Percentiles rank a stretch among this genome's conserved stretches.
Evolutionary conservation across 2,797 vertebrate genomes (phyloP).

Genomic region (Rachycentron canadum): DNA sequence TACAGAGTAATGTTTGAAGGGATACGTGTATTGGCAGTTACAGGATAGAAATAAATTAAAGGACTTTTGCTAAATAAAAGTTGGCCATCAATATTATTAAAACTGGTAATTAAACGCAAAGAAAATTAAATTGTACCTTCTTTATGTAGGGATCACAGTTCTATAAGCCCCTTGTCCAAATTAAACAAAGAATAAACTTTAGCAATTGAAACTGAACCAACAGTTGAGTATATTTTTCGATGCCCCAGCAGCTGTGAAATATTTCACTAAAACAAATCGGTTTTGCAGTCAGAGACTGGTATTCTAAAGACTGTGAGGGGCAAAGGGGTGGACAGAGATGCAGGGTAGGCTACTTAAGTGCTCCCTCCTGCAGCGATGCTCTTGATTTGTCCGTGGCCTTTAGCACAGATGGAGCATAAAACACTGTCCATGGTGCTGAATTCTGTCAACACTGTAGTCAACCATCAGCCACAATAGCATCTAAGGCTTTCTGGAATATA

Average conservation of each 20-base stretch:
- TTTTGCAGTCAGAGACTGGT: slow-evolving; percentile 36
- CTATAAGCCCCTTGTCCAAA: neutral
- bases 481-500: slow-evolving; percentile 30
- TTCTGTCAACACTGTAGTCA: slow-evolving; percentile 42
- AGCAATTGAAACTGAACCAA: neutral
- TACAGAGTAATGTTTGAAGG: neutral
- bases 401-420: slow-evolving; percentile 43
- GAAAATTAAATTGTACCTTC: neutral
- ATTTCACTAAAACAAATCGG: slow-evolving; percentile 29
- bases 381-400: slow-evolving; percentile 68
- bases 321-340: slow-evolving; percentile 36
- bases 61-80: neutral
- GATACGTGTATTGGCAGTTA: neutral
- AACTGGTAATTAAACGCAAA: neutral
- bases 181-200: neutral
- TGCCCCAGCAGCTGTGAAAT: slow-evolving; percentile 3
- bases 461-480: slow-evolving; percentile 41
- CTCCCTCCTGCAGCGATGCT: slow-evolving; percentile 59
- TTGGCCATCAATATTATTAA: neutral
- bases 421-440: slow-evolving; percentile 57
- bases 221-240: neutral
- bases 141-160: neutral
- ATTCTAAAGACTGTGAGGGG: slow-evolving; percentile 49
- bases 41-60: neutral
- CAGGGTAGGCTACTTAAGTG: slow-evolving; percentile 34